Percentiles rank a stretch among this genome's conserved stretches.
phyloP scores from a whole-genome alignment of 1,140 invertebrate species.

The Drosophila arawakana region DNA sequence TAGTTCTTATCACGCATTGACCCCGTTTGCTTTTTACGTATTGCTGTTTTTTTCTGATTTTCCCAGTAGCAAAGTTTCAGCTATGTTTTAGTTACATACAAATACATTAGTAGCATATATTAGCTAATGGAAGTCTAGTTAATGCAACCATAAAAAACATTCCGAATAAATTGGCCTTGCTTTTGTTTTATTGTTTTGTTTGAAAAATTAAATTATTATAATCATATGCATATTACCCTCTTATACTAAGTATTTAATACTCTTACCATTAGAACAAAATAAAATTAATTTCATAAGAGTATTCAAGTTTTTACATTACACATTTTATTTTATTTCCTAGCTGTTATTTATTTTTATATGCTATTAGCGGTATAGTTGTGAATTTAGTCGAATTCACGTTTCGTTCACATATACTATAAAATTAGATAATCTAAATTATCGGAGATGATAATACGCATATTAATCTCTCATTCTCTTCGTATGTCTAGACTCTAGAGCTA shows the following conservation, averaged over 20 bases:
- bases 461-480: not conserved
- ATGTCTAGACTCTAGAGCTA: not conserved
- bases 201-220: too few relatives aligned
- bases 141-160: too few relatives aligned
- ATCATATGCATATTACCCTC: too few relatives aligned
- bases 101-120: not conserved
- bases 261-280: too few relatives aligned
- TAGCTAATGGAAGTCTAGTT: not conserved
- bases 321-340: not conserved
- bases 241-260: too few relatives aligned
- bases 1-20: slow-evolving; percentile 56
- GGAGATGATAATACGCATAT: slow-evolving; percentile 19
- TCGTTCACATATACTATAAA: not conserved
- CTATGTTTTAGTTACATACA: not conserved
- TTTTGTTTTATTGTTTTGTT: too few relatives aligned
- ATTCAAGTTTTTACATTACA: not conserved
- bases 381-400: slow-evolving; percentile 4
- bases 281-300: not conserved
- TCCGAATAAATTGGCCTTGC: too few relatives aligned
- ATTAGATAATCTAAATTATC: slow-evolving; percentile 17
- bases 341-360: slow-evolving; percentile 7
- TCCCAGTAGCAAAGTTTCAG: slow-evolving; percentile 7
- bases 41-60: slow-evolving; percentile 39
- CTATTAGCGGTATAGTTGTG: not conserved
- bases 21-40: slow-evolving; percentile 37